phyloP scores from a whole-genome alignment of 2,888 invertebrate species.

The Erebia ligea region DNA sequence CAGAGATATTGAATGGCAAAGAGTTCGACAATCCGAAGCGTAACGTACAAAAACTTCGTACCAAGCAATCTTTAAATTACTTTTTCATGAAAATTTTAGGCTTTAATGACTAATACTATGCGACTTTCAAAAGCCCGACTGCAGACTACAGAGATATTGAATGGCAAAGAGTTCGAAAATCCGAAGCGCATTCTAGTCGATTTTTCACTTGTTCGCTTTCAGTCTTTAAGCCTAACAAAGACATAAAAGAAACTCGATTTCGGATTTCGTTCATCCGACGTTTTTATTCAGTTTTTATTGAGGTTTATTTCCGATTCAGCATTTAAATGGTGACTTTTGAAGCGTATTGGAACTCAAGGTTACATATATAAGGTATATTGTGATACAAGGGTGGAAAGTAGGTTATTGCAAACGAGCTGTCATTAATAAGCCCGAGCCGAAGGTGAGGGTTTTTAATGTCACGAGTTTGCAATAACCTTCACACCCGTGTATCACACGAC shows the following conservation, averaged over 20 bases:
- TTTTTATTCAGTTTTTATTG: conserved; percentile 21
- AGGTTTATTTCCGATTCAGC: conserved; percentile 4
- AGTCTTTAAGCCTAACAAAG: conserved; percentile 32
- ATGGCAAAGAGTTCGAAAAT: conserved; percentile 5
- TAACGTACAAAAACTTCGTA: not conserved
- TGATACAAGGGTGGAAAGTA: too few relatives aligned
- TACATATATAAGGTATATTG: too few relatives aligned
- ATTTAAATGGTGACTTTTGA: conserved; percentile 4
- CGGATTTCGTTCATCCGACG: conserved; percentile 17
- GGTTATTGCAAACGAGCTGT: too few relatives aligned
- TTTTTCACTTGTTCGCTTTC: conserved; percentile 15
- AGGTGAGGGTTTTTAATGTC: too few relatives aligned
- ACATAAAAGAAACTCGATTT: conserved; percentile 29
- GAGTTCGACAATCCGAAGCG: conserved; percentile 11
- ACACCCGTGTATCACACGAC: too few relatives aligned
- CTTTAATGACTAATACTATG: not conserved
- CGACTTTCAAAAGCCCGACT: not conserved
- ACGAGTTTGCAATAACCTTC: too few relatives aligned
- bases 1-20: not conserved
- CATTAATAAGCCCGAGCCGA: too few relatives aligned
- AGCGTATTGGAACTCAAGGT: not conserved
- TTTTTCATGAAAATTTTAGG: not conserved
- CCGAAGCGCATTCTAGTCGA: conserved; percentile 15
- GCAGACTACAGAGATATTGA: not conserved
- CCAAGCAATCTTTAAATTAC: not conserved